Base-by-base conservation (phyloP, 2,888 invertebrate genomes). In the Eremobia ochroleuca region DNA sequence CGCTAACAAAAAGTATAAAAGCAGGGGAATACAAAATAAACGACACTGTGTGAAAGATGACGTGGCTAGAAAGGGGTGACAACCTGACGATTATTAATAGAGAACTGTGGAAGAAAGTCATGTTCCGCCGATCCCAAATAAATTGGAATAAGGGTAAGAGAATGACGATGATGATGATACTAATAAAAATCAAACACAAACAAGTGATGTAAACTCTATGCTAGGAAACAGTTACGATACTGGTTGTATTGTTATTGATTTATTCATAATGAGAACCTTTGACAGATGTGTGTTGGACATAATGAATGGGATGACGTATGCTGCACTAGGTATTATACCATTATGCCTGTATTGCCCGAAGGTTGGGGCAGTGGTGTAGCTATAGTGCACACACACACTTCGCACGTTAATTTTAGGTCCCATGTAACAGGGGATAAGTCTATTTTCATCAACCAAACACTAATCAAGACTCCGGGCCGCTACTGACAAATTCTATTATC, bases 271-370 rank as follows among this genome's bases (percentile, higher is more conserved):
- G 15, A 64, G 5, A 49, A 31, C 62, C 9, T 31, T 43, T n/a
- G 15, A 21, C 43, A 34, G 11, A 8, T 75, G 3, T 31, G 21
- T 43, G 25, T 18, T 25, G 28, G 11, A 43, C 21, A 15, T 65
- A 43, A 18, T 66, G 43, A 79, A 79, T 66, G 68, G 28, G 5
- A 18, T 46, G 18, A 76, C 34, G 58, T 34, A 28, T 8, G 11
- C 28, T 15, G 31, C 8, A 11, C 0, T 11, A 37, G 9, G 5
- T 21, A 58, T 21, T 52, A 15, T 34, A 68, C 4, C 37, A 13
- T 73, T 21, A 5, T 49, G 31, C 31, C 4, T 31, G 3, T 6
- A 21, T 59, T 31, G 4, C 0, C 4, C 9, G 9, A 31, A 59
- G 31, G 4, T 4, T 59, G 18, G 3, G 8, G 8, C 28, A 11